Evolutionary conservation across 2,113 vertebrate genomes (phyloP), one percentile per base, ranked within the genome.

Genomic region (Tiliqua scincoides): DNA sequence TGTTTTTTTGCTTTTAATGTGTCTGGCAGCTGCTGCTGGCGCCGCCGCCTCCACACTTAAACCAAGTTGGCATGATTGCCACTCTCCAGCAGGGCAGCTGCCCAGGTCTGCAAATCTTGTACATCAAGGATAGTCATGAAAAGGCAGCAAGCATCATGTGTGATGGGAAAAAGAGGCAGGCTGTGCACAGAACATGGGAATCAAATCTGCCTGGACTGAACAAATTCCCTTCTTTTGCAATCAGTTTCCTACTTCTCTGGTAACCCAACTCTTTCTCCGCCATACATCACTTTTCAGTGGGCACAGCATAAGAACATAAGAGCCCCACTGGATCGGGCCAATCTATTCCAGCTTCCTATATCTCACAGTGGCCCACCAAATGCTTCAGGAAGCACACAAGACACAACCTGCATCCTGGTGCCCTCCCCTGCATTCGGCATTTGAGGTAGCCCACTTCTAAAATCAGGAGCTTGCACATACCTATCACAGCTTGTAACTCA

Each of bases 1-100:
- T 48, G 10, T 27, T 15, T 92, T 48, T 90, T 70, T 71, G 80
- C 83, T 70, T 88, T 90, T 74, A 80, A 87, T 90, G 80, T 63
- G 25, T 82, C 86, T 91, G 83, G 84, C 87, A 87, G 84, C 76
- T 83, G 83, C 9, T 71, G 75, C 37, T 62, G 57, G 14, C 12
- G 11, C 43, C 48, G 72, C n/a, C 27, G 61, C 23, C 83, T 87
- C 85, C 75, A 80, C 52, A 80, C 85, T 87, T 87, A 91, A 85
- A 85, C 79, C 4, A 79, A 85, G 83, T 57, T 79, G 71, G 65
- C 1, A 65, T 82, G 74, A 61, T 83, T 88, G 91, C 9, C 81
- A 72, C 82, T 74, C 12, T 40, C 57, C 40, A 63, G 25, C 73
- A 77, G 82, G 78, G 86, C 84, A 88, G 88, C 83, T 84, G 88